Percentiles rank a stretch among this genome's conserved stretches.
phyloP scores from a whole-genome alignment of 2,113 vertebrate species.

The Pardalotus punctatus region DNA sequence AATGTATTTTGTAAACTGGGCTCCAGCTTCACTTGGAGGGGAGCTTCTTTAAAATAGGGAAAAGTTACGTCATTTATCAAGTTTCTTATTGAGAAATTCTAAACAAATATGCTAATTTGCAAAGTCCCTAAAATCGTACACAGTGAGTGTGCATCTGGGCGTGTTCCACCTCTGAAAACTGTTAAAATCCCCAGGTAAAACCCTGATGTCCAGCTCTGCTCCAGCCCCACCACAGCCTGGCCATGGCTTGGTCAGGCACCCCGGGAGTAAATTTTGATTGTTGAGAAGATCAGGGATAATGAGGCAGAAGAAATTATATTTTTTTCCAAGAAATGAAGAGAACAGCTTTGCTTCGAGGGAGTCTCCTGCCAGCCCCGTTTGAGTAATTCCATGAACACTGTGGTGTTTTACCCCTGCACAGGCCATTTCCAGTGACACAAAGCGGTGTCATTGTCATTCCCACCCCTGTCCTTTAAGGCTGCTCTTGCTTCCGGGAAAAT shows the following conservation, averaged over 20 bases:
- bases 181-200: no score
- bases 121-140: no score
- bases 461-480: background rate
- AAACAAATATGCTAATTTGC: no score
- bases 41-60: no score
- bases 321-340: background rate
- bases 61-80: no score
- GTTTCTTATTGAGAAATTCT: no score
- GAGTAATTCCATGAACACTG: background rate
- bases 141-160: no score
- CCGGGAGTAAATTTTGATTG: rapidly evolving
- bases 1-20: no score
- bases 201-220: background rate
- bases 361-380: background rate
- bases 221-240: background rate
- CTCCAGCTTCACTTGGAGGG: no score
- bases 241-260: background rate
- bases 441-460: background rate
- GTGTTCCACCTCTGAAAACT: no score
- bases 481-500: background rate
- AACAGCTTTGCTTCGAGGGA: background rate
- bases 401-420: background rate
- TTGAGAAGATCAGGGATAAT: background rate
- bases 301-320: background rate
- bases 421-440: background rate